phyloP scores from a whole-genome alignment of 1,140 invertebrate genomes.

The Bombyx mori region DNA sequence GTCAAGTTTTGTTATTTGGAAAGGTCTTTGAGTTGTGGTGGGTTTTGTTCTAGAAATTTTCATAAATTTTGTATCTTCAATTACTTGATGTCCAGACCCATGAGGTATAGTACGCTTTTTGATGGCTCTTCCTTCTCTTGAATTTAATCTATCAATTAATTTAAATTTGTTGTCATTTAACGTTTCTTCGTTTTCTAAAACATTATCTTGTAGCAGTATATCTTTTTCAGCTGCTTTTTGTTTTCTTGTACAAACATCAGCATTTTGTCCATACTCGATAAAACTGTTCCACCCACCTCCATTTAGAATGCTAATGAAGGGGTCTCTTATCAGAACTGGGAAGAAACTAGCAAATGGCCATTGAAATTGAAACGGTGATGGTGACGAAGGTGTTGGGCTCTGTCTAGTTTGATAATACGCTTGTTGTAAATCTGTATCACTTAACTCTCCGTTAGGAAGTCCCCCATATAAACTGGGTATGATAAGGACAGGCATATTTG shows the following conservation, averaged over 20 bases:
- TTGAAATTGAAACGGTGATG: slow-evolving; percentile 38
- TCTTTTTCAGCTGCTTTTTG: slow-evolving; percentile 32
- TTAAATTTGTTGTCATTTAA: slow-evolving; percentile 7
- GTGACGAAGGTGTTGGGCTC: slow-evolving; percentile 23
- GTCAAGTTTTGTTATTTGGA: not conserved
- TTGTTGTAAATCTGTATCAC: not conserved
- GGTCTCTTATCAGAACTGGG: slow-evolving; percentile 72
- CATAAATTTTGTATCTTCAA: slow-evolving; percentile 22
- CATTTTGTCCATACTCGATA: slow-evolving; percentile 72
- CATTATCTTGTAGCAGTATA: slow-evolving; percentile 10
- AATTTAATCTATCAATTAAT: slow-evolving; percentile 11
- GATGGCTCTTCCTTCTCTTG: slow-evolving; percentile 38
- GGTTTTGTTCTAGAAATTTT: slow-evolving; percentile 35
- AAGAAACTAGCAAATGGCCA: slow-evolving; percentile 69
- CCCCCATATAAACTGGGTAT: slow-evolving; percentile 25
- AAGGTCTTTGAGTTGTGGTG: slow-evolving; percentile 22
- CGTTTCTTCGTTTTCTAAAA: slow-evolving; percentile 16
- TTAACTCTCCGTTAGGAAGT: not conserved
- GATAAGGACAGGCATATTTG: slow-evolving; percentile 43
- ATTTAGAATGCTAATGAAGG: slow-evolving; percentile 60
- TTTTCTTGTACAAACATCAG: slow-evolving; percentile 63
- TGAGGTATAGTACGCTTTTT: slow-evolving; percentile 37
- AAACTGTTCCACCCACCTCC: slow-evolving; percentile 68
- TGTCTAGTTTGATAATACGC: slow-evolving; percentile 30
- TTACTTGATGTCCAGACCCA: slow-evolving; percentile 21